Base-by-base conservation (phyloP, 2,113 vertebrate species). In the Psilopsiagon aymara region DNA sequence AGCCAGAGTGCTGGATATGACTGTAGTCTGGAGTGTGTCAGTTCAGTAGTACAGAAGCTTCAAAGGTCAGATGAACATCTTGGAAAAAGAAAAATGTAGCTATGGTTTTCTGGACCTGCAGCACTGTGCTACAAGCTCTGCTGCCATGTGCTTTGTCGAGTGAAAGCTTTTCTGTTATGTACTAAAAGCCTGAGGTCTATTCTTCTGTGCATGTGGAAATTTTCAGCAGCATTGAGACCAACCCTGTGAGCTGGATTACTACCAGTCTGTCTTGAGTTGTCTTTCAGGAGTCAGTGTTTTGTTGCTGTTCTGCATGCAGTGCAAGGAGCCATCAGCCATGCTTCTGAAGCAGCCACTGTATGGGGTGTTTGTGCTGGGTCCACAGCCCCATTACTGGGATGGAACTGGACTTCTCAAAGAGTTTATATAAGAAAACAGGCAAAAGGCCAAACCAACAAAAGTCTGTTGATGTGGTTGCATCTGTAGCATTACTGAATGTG, bases 391-490 rank as follows among this genome's bases (percentile, higher is more conserved):
- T 68, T 90, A 33, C 35, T 60, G 43, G 28, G 7, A 16, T 39
- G 44, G 39, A 68, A 10, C 59, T 62, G 49, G 29, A 8, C 12
- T 62, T 69, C 33, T 46, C 9, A 2, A 44, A 55, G 29, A 69
- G 33, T 79, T 49, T 14, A 66, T 29, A 64, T 17, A 41, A 57
- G 57, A 76, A 79, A 44, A 2, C 4, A 29, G 82, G 39, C 4
- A 10, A 79, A 3, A 1, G 4, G 13, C 17, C 37, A 11, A 39
- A 70, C 0, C 9, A 46, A 31, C 13, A 23, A 1, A 82, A 43
- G 16, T 43, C 9, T 68, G 10, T 41, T 78, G 20, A 51, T 91
- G 91, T 41, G 37, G 4, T 63, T 94, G 37, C 23, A 39, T 71
- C 15, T 91, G 8, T 59, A 44, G 62, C 60, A 31, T 12, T 35